Base-by-base conservation (phyloP, 2,797 vertebrate genomes). In the Xenops minutus region DNA sequence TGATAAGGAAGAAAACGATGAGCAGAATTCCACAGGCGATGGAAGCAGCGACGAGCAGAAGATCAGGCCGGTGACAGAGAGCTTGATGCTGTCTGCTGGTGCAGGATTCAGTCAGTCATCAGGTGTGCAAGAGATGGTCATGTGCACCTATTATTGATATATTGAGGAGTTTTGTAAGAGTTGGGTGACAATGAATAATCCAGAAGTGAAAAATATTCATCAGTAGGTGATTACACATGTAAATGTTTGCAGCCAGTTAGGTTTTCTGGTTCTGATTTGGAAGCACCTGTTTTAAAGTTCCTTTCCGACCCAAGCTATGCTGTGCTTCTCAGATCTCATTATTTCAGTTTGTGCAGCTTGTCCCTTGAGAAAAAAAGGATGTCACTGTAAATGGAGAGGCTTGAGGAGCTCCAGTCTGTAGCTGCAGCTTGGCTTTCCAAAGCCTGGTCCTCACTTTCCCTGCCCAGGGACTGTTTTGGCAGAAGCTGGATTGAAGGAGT, bases 11-110 rank as follows among this genome's bases (percentile, higher is more conserved):
- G 98, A 98, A 74, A 98, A 98, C 1, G 98, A 98, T 51, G 98
- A 98, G 29, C 98, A 97, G 43, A 98, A 98, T 92, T 99, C 99
- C 6, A 97, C 97, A 12, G 97, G 94, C 7, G 98, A 99, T 24
- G 99, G 98, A 81, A 99, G 98, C 71, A 98, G 97, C 2, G 99
- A 99, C 29, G 98, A 99, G 87, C 99, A 99, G 96, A 99, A 99
- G 98, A 99, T 99, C 88, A 98, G 98, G 85, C 99, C 99, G 2
- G 98, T 99, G 82, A 98, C 98, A 21, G 99, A 99, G 85, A 98
- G 98, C 77, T 97, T 98, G 74, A 68, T 98, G 66, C 87, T 98
- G 67, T 97, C 98, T 69, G 96, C 97, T 66, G 96, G 97, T 63
- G 93, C 97, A 54, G 96, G 98, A 93, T 99, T 99, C 97, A 98